phyloP scores from a whole-genome alignment of 1,140 invertebrate species.

The Chelonus insularis region DNA sequence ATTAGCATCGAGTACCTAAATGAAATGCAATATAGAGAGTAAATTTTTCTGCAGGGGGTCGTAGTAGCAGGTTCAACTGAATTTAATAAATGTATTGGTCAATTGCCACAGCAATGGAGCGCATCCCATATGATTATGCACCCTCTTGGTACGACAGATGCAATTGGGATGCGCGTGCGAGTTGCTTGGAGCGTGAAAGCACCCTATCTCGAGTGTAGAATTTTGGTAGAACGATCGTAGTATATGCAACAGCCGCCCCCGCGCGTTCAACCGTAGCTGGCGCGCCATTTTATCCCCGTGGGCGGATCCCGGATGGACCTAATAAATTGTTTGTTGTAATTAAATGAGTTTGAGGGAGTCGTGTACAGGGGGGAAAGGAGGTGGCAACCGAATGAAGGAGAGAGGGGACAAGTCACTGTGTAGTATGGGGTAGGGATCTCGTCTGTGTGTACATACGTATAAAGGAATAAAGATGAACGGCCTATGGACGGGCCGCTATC shows the following conservation, averaged over 20 bases:
- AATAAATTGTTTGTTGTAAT: slow-evolving; percentile 62
- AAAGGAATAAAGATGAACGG: slow-evolving; percentile 60
- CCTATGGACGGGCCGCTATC: slow-evolving; percentile 59
- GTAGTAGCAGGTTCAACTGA: neutral
- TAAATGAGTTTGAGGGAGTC: slow-evolving; percentile 59
- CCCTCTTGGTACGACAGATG: slow-evolving; percentile 21
- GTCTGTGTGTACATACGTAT: slow-evolving; percentile 33
- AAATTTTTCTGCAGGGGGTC: no score
- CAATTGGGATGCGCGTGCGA: slow-evolving; percentile 14
- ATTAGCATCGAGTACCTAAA: no score
- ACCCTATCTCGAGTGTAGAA: slow-evolving; percentile 1
- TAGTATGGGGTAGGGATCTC: slow-evolving; percentile 15
- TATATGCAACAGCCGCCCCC: neutral
- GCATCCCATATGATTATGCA: slow-evolving; percentile 21
- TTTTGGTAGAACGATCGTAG: slow-evolving; percentile 18
- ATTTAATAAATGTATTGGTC: slow-evolving; percentile 1
- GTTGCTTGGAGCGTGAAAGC: slow-evolving; percentile 1
- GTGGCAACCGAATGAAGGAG: slow-evolving; percentile 28
- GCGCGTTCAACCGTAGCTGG: slow-evolving; percentile 17
- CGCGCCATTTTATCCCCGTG: slow-evolving; percentile 46
- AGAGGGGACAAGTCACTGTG: slow-evolving; percentile 11
- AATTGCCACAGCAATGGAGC: neutral
- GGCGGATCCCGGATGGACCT: slow-evolving; percentile 56
- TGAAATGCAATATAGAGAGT: no score
- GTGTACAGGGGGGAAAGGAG: slow-evolving; percentile 43